Base-by-base conservation (phyloP, 2,797 vertebrate species). In the Microctenopoma steveboyesi region DNA sequence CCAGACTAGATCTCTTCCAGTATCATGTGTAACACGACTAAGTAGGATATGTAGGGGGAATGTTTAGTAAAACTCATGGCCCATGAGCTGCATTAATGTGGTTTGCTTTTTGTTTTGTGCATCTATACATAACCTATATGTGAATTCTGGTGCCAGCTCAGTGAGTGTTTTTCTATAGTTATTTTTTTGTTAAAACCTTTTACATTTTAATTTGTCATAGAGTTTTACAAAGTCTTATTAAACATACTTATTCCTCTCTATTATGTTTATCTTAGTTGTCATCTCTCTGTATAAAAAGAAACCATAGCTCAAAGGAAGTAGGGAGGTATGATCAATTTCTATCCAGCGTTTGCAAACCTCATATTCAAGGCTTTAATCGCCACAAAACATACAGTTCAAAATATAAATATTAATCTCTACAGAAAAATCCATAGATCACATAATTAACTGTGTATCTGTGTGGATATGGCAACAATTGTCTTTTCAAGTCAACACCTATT, bases 301-400 rank as follows among this genome's bases (percentile, higher is more conserved):
- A 49, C 30, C n/a, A 42, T 28, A 71, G 64, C 46, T 79, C 39
- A 60, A 60, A 42, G 50, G 27, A 60, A 75, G 45, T 56, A 69
- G 59, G 39, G 40, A 49, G 59, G 46, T 57, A 16, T 14, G 27
- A 53, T 8, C 27, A 28, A 3, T 59, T 48, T 42, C 46, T 45
- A 49, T n/a, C 15, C 56, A 37, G 28, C 12, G 15, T 56, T 40
- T 47, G 5, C 4, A 66, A 14, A 16, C 16, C 37, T 9, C 30
- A 28, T 25, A 40, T 53, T 30, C 28, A 39, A 53, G 22, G 35
- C 11, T 71, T 28, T 16, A 49, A 49, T 35, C 39, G 8, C 69
- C 49, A 37, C 16, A 52, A 5, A 58, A 53, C 35, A 9, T 67
- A 16, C n/a, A 11, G 61, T 56, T 66, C 7, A 69, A 56, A 69